phyloP scores from a whole-genome alignment of 2,797 vertebrate species.

The Amblyraja radiata region DNA sequence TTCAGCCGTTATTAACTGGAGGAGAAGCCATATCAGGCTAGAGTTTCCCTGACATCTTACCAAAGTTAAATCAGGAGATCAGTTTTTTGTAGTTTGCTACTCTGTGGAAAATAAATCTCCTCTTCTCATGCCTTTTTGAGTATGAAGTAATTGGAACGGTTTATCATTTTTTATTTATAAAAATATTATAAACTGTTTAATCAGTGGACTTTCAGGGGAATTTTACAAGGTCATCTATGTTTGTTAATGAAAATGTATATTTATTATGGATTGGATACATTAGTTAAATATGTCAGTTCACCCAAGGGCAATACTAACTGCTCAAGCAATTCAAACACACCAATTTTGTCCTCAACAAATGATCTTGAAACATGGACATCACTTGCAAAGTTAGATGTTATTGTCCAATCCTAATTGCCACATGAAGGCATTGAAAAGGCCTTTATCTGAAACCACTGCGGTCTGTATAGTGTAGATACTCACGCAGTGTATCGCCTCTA shows the following conservation, averaged over 20 bases:
- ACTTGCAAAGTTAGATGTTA: neutral
- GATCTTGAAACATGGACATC: neutral
- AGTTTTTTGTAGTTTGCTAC: neutral
- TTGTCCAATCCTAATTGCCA: neutral
- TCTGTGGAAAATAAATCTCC: neutral
- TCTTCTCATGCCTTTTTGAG: neutral
- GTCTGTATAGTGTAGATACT: neutral
- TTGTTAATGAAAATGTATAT: neutral
- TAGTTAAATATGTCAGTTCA: neutral
- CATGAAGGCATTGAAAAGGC: neutral
- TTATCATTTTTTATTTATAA: neutral
- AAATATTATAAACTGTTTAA: neutral
- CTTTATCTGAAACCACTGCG: neutral
- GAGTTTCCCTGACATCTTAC: neutral
- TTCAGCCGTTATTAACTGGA: too few species aligned
- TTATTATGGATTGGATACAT: neutral
- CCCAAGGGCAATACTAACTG: neutral
- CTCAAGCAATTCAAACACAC: neutral
- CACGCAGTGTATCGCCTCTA: too few species aligned
- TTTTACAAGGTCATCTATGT: neutral
- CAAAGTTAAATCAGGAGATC: neutral
- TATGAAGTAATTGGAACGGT: neutral
- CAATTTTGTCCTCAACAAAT: neutral
- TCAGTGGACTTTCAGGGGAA: neutral
- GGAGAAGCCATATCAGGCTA: neutral